A percentile compares a stretch with the other conserved stretches of the same genome.
Conservation (phyloP, 2,797 vertebrate genomes). For the Oreonectes daqikongensis region DNA sequence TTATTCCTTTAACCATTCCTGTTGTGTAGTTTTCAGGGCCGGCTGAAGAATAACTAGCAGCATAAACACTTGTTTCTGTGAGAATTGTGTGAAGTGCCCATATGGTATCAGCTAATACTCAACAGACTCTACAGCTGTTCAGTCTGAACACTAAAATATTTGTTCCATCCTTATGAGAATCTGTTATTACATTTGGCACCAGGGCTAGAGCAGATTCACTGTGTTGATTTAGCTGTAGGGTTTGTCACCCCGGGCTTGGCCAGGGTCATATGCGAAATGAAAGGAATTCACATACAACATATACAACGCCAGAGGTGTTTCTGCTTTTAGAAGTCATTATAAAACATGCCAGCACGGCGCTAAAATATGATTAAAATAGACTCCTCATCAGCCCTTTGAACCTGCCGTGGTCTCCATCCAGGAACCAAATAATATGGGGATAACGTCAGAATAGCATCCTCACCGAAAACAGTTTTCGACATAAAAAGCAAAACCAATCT, state of each 20-base stretch:
- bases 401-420: not conserved
- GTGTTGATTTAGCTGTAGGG: slow-evolving; percentile 32
- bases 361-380: no score
- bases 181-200: slow-evolving; percentile 53
- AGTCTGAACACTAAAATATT: slow-evolving; percentile 53
- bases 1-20: not conserved
- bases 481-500: not conserved
- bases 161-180: slow-evolving; percentile 55
- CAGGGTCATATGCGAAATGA: not conserved
- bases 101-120: slow-evolving; percentile 43
- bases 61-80: slow-evolving; percentile 26
- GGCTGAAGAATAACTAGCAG: slow-evolving; percentile 15
- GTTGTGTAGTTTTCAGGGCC: slow-evolving; percentile 7
- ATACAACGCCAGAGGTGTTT: not conserved
- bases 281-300: not conserved
- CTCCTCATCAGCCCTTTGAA: not conserved
- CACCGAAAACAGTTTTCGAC: not conserved
- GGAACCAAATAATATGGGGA: not conserved
- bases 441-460: not conserved
- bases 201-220: slow-evolving; percentile 24
- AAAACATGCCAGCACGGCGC: not conserved
- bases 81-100: slow-evolving; percentile 25
- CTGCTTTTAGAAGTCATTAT: slow-evolving; percentile 1
- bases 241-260: slow-evolving; percentile 26
- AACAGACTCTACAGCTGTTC: slow-evolving; percentile 50